Percentiles rank a stretch among this genome's conserved stretches.
Conservation (phyloP, 2,113 vertebrate species). For the Centropus bengalensis region DNA sequence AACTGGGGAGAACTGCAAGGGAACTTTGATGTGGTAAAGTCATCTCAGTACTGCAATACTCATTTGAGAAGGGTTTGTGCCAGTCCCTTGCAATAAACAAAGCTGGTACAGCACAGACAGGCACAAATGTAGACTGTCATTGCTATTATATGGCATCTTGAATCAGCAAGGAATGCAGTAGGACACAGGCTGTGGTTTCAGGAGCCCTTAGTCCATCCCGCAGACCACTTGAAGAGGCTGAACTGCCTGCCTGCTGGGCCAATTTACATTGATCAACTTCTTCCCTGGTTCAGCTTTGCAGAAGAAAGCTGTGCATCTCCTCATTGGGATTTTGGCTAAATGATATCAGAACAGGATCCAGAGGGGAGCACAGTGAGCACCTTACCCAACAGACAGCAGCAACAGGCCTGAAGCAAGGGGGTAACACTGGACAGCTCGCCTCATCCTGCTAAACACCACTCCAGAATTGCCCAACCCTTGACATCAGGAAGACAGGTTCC, state of each 20-base stretch:
- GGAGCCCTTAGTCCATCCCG: neutral
- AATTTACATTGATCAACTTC: neutral
- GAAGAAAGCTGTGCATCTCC: neutral
- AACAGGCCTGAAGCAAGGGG: neutral
- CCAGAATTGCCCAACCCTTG: neutral
- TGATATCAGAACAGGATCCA: neutral
- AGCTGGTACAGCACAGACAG: accelerated
- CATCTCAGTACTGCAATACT: neutral
- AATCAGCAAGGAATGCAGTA: neutral
- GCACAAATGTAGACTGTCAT: neutral
- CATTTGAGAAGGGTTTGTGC: neutral
- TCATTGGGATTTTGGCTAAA: accelerated
- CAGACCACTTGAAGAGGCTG: neutral
- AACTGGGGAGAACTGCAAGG: accelerated
- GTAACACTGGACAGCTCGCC: neutral
- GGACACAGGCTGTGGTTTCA: neutral
- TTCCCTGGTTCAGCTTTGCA: neutral
- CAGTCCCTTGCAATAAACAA: neutral
- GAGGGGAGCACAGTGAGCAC: neutral
- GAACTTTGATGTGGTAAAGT: neutral
- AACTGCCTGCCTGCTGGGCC: neutral
- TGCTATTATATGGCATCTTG: neutral
- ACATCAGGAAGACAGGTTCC: neutral
- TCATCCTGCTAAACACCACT: neutral
- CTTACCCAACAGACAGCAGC: neutral